phyloP scores from a whole-genome alignment of 2,888 invertebrate species.

The Griposia aprilina region DNA sequence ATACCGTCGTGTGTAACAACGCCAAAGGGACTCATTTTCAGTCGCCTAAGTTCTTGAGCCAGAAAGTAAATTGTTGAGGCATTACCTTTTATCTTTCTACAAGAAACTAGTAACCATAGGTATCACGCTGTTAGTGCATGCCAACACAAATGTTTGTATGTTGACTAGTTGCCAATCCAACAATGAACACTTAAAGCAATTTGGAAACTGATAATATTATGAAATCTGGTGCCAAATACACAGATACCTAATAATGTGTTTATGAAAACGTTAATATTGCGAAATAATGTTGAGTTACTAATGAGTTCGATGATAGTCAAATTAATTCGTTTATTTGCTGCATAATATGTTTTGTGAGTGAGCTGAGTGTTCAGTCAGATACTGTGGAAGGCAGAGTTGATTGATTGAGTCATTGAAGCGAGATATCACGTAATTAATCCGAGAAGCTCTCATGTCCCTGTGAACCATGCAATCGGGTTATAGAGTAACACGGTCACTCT shows the following conservation, averaged over 20 bases:
- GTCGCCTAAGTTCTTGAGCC: conserved; percentile 22
- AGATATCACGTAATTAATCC: conserved; percentile 50
- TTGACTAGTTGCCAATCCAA: conserved; percentile 39
- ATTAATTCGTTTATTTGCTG: not conserved
- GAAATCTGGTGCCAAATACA: conserved; percentile 24
- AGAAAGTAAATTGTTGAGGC: conserved; percentile 21
- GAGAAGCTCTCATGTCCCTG: conserved; percentile 41
- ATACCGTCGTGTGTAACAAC: conserved; percentile 31
- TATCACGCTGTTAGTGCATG: not conserved
- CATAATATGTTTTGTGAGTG: not conserved
- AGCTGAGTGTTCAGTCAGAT: not conserved
- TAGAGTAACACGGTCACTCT: conserved; percentile 23
- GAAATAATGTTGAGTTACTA: conserved; percentile 14
- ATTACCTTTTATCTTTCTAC: conserved; percentile 31
- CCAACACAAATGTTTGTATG: conserved; percentile 21
- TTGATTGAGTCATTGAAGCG: conserved; percentile 35
- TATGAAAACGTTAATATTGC: conserved; percentile 28
- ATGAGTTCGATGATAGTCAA: conserved; percentile 3
- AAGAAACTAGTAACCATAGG: not conserved
- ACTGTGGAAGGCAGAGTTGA: conserved; percentile 15
- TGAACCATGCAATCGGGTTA: conserved; percentile 32
- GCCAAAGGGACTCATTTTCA: conserved; percentile 44
- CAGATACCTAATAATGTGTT: conserved; percentile 18
- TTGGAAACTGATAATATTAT: conserved; percentile 40
- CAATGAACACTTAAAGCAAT: conserved; percentile 41